Percentiles rank a stretch among this genome's conserved stretches.
Conservation (phyloP, 2,888 invertebrate species). For the Drosophila colorata region DNA sequence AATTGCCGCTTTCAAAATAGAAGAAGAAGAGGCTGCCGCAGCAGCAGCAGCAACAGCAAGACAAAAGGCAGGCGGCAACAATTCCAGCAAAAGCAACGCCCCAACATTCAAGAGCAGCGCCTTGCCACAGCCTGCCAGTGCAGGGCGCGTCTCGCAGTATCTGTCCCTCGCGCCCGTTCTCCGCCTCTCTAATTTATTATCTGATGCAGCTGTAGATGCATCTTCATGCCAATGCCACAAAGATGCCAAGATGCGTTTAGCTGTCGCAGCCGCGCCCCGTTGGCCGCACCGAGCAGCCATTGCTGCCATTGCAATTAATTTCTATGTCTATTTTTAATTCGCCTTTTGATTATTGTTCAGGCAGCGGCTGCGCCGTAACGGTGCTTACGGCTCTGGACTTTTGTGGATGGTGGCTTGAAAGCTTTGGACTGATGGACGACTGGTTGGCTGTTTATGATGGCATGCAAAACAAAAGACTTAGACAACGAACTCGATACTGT, state of each 20-base stretch:
- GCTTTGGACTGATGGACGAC: background rate
- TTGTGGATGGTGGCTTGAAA: conserved; percentile 6
- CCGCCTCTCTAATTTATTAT: conserved; percentile 63
- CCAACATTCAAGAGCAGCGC: conserved; percentile 38
- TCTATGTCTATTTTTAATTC: conserved; percentile 72
- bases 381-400: conserved; percentile 23
- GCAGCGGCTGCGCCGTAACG: conserved; percentile 33
- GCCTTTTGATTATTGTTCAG: conserved; percentile 58
- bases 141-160: conserved; percentile 30
- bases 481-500: conserved; percentile 29
- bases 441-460: conserved; percentile 13
- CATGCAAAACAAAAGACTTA: conserved; percentile 24
- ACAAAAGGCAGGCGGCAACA: conserved; percentile 58
- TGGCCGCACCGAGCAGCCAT: conserved; percentile 19
- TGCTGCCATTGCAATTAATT: conserved; percentile 68
- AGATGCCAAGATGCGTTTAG: conserved; percentile 54
- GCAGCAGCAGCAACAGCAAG: conserved; percentile 29
- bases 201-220: conserved; percentile 62
- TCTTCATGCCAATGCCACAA: conserved; percentile 41
- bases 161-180: conserved; percentile 1
- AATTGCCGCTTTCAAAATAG: conserved; percentile 67
- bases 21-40: conserved; percentile 27
- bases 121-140: conserved; percentile 22
- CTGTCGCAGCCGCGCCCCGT: conserved; percentile 48
- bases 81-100: conserved; percentile 52